Evolutionary conservation across 2,888 invertebrate genomes (phyloP).

Genomic region (Polietes domitor): DNA sequence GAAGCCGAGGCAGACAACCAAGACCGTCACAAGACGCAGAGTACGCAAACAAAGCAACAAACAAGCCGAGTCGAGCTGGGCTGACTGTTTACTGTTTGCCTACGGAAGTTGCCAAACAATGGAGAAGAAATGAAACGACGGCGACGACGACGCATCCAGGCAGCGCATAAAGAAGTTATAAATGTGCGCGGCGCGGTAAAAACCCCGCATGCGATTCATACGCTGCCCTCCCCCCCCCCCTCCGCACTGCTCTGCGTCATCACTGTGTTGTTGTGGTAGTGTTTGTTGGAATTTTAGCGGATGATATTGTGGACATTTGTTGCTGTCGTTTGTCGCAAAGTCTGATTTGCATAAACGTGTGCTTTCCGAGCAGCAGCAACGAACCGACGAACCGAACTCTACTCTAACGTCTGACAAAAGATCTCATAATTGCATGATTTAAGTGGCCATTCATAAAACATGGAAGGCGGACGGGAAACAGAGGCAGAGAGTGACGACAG

Average conservation of each 20-base stretch:
- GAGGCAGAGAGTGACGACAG: not conserved
- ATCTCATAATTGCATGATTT: slow-evolving; percentile 80
- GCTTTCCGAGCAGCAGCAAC: slow-evolving; percentile 38
- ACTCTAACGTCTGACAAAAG: slow-evolving; percentile 61
- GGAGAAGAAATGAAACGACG: slow-evolving; percentile 36
- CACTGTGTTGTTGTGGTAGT: not conserved
- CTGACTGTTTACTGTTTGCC: slow-evolving; percentile 58
- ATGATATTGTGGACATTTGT: slow-evolving; percentile 26
- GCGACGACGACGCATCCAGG: slow-evolving; percentile 38
- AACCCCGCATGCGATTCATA: slow-evolving; percentile 51
- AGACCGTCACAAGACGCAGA: not conserved
- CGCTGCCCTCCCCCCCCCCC: not conserved
- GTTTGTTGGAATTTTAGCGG: not conserved
- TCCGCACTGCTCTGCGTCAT: slow-evolving; percentile 5
- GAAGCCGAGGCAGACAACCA: not conserved
- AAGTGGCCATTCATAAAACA: slow-evolving; percentile 75
- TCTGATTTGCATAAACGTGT: slow-evolving; percentile 65
- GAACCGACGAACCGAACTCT: not conserved
- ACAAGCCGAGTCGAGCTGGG: slow-evolving; percentile 12
- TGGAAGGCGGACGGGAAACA: not conserved
- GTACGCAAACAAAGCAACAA: slow-evolving; percentile 44
- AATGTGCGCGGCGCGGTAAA: slow-evolving; percentile 44
- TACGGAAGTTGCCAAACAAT: slow-evolving; percentile 66
- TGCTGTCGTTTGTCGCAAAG: slow-evolving; percentile 55
- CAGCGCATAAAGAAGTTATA: slow-evolving; percentile 58